These are phyloP conservation scores for Drosophila jambulina DNA, from an alignment of 1,140 invertebrate genomes.

Conservation along the genomic window DNA sequence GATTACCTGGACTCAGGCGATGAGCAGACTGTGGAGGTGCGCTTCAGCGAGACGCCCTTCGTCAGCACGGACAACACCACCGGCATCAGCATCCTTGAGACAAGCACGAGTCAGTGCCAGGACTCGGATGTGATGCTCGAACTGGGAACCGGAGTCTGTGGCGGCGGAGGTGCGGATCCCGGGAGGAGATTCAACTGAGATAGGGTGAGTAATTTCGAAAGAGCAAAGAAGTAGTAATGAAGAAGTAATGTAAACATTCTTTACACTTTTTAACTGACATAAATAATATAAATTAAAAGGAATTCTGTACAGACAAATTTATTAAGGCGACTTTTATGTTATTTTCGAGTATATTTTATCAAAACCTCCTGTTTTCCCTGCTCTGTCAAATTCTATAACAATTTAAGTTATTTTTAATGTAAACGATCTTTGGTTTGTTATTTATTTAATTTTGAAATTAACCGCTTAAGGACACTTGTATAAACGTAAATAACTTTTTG, in stretches of 20 bases:
- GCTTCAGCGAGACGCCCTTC: conserved; percentile 79
- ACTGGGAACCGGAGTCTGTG: conserved; percentile 24
- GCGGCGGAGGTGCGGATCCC: conserved; percentile 25
- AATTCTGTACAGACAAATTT: not conserved
- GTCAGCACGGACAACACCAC: conserved; percentile 81
- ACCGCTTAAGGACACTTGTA: no score
- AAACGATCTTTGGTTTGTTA: not conserved
- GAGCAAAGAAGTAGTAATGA: not conserved
- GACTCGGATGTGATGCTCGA: conserved; percentile 41
- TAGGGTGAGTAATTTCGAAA: conserved; percentile 61
- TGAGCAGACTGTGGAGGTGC: conserved; percentile 80
- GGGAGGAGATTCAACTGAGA: conserved; percentile 67
- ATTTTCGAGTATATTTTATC: not conserved
- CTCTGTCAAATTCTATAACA: not conserved
- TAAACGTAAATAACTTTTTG: not conserved
- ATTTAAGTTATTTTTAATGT: not conserved
- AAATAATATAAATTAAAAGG: no score
- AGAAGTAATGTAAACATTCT: not conserved
- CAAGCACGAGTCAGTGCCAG: conserved; percentile 45
- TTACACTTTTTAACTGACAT: not conserved
- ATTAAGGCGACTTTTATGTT: not conserved
- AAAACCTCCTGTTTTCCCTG: not conserved
- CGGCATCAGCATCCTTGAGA: conserved; percentile 69
- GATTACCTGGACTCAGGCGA: conserved; percentile 77
- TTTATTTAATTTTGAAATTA: not conserved